A percentile compares a stretch with the other conserved stretches of the same genome.
These are phyloP conservation scores for Sebastes diaconus DNA, from an alignment of 2,797 vertebrate genomes.

Conservation along the genomic window DNA sequence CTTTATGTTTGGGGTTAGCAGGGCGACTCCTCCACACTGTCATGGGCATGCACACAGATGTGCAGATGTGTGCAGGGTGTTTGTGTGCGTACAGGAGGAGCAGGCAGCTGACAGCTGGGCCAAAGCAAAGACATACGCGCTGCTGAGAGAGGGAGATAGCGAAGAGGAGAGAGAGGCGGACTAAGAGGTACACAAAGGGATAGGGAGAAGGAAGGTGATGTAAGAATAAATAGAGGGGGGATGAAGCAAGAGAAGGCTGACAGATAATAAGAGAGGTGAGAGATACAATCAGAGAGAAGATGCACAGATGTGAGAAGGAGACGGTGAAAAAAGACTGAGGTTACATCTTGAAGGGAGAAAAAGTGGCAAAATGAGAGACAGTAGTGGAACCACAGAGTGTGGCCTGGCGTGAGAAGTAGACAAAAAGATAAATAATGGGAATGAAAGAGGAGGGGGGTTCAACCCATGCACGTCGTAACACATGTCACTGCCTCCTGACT, in stretches of 20 bases:
- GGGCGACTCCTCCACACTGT: slow-evolving; percentile 75
- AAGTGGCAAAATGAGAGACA: slow-evolving; percentile 58
- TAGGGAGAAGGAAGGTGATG: slow-evolving; percentile 55
- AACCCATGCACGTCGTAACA: slow-evolving; percentile 59
- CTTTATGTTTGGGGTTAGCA: slow-evolving; percentile 77
- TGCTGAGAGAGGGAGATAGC: slow-evolving; percentile 69
- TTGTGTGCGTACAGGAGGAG: slow-evolving; percentile 74
- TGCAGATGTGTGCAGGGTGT: slow-evolving; percentile 66
- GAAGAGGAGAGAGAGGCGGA: slow-evolving; percentile 46
- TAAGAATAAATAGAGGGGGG: slow-evolving; percentile 50
- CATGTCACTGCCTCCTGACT: slow-evolving; percentile 53
- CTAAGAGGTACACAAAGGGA: slow-evolving; percentile 57
- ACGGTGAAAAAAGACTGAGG: slow-evolving; percentile 24
- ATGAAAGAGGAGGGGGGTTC: slow-evolving; percentile 51
- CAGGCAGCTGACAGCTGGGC: slow-evolving; percentile 84
- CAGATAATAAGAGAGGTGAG: slow-evolving; percentile 42
- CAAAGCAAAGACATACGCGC: slow-evolving; percentile 75
- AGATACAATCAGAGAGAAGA: slow-evolving; percentile 60
- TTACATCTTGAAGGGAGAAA: slow-evolving; percentile 37
- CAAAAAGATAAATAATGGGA: slow-evolving; percentile 74
- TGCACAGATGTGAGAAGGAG: slow-evolving; percentile 45
- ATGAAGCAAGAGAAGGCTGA: slow-evolving; percentile 40
- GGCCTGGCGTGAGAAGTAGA: slow-evolving; percentile 69
- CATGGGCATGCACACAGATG: slow-evolving; percentile 76
- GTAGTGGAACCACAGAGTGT: slow-evolving; percentile 59